phyloP scores from a whole-genome alignment of 2,888 invertebrate genomes.

The Papilio elwesi region DNA sequence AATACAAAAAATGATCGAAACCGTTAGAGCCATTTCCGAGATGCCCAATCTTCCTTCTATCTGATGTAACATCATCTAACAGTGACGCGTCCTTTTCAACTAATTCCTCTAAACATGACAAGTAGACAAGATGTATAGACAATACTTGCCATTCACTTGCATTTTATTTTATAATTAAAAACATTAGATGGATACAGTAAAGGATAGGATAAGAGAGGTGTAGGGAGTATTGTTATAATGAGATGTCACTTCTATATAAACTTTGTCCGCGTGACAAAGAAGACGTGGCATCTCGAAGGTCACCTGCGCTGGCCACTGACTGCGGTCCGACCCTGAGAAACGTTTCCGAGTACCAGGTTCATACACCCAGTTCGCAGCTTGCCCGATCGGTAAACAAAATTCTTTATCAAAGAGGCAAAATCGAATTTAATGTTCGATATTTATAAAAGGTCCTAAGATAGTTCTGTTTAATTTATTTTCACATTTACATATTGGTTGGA shows the following conservation, averaged over 20 bases:
- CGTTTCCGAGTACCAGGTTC: constrained; percentile 49
- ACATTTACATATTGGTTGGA: not conserved
- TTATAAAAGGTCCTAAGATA: not conserved
- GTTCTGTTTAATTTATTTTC: not conserved
- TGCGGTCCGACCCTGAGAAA: constrained; percentile 51
- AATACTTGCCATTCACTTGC: no score
- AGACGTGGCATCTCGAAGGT: constrained; percentile 68
- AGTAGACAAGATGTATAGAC: no score
- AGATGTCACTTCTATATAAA: constrained; percentile 44
- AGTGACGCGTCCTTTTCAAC: no score
- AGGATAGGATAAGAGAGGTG: not conserved
- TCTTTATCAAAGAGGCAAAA: constrained; percentile 22
- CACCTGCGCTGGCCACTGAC: constrained; percentile 55
- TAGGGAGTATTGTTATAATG: not conserved
- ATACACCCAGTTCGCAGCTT: constrained; percentile 34
- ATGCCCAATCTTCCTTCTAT: no score
- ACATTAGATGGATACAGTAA: no score
- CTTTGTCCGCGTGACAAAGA: constrained; percentile 48
- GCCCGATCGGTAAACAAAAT: constrained; percentile 28
- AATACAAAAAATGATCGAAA: no score
- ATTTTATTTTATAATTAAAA: no score
- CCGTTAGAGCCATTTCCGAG: no score
- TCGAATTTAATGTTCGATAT: constrained; percentile 8
- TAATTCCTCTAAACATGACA: no score
- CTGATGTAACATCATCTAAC: no score